These are phyloP conservation scores for Nomia melanderi DNA, from an alignment of 1,140 invertebrate species.

Conservation along the genomic window DNA sequence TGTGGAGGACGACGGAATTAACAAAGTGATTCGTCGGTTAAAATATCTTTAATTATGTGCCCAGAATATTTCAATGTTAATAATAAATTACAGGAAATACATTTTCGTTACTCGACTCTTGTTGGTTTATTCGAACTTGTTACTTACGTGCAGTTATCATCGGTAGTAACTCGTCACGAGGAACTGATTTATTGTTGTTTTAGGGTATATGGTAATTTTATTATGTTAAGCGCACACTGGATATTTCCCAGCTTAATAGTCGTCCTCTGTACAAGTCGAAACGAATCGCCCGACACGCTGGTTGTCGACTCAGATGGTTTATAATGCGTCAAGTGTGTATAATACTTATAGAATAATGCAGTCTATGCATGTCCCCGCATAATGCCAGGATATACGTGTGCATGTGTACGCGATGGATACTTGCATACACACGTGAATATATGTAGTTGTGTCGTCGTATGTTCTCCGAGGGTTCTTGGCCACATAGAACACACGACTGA, in stretches of 20 bases:
- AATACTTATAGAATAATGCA: slow-evolving; percentile 26
- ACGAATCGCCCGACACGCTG: slow-evolving; percentile 10
- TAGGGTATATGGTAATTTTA: background rate
- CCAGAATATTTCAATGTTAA: no score
- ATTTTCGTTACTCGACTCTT: no score
- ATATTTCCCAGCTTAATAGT: background rate
- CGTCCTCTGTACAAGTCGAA: background rate
- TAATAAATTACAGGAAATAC: no score
- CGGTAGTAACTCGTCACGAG: background rate
- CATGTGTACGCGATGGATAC: slow-evolving; percentile 4
- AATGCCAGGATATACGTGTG: slow-evolving; percentile 13
- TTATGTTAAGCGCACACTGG: background rate
- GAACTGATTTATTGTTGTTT: no score
- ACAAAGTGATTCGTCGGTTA: no score
- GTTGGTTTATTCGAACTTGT: no score
- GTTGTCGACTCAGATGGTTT: slow-evolving; percentile 31
- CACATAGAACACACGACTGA: slow-evolving; percentile 50
- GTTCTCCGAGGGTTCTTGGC: slow-evolving; percentile 46
- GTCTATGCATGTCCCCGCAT: slow-evolving; percentile 5
- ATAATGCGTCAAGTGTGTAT: slow-evolving; percentile 21
- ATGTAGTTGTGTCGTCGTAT: slow-evolving; percentile 26
- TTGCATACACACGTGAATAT: background rate
- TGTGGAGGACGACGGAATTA: no score
- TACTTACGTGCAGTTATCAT: no score
- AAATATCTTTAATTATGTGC: no score